A percentile compares a stretch with the other conserved stretches of the same genome.
Evolutionary conservation across 2,888 invertebrate species (phyloP).

Genomic region (Spilosoma lubricipeda): DNA sequence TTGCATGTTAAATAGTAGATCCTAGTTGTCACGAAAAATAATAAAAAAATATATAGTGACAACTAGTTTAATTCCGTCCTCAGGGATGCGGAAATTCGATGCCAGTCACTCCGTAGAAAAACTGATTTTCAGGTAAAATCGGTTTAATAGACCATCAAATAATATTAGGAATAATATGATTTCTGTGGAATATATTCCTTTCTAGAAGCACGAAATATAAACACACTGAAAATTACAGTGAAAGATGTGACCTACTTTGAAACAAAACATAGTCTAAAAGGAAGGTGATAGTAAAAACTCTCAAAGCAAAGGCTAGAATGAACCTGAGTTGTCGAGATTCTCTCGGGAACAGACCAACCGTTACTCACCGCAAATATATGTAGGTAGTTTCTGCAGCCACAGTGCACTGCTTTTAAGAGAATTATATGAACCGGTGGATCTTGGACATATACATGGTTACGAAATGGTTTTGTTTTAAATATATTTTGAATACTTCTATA

Average conservation of each 20-base stretch:
- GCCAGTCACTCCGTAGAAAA: no score
- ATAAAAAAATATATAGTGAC: no score
- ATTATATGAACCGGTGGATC: not conserved
- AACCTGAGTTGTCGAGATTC: constrained; percentile 19
- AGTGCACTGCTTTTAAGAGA: constrained; percentile 3
- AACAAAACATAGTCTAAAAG: not conserved
- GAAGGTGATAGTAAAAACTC: constrained; percentile 26
- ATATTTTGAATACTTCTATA: not conserved
- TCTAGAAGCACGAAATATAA: not conserved
- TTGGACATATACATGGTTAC: not conserved
- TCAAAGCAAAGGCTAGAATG: constrained; percentile 31
- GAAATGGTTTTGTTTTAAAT: not conserved
- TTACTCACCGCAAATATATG: constrained; percentile 11
- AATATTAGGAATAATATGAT: no score
- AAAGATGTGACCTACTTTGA: constrained; percentile 14
- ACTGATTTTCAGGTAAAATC: no score
- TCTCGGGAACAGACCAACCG: constrained; percentile 27
- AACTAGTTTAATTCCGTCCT: no score
- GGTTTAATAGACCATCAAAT: no score
- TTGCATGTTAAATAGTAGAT: no score
- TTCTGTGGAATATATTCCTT: not conserved
- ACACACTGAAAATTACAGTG: constrained; percentile 12
- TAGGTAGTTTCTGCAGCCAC: not conserved
- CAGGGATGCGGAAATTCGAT: no score
- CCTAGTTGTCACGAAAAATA: no score